phyloP scores from a whole-genome alignment of 2,888 invertebrate species.

The Calameuta pallipes region DNA sequence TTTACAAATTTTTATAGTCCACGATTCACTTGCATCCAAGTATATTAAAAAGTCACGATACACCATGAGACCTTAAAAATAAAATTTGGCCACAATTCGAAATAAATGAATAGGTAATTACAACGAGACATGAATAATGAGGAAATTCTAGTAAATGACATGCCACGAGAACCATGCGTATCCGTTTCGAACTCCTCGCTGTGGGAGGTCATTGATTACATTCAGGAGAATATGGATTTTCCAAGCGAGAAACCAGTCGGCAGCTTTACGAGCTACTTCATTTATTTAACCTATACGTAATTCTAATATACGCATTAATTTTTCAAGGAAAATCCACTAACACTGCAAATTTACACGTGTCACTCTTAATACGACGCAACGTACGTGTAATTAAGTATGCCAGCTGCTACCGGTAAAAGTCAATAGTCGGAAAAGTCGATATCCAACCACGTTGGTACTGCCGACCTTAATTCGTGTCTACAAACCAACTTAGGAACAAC shows the following conservation, averaged over 20 bases:
- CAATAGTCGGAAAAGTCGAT: not conserved
- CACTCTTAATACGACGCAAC: not conserved
- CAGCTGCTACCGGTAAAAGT: not conserved
- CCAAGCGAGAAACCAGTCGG: not conserved
- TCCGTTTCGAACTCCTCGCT: not conserved
- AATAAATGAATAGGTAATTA: not conserved
- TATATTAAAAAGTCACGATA: not conserved
- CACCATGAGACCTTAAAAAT: not conserved
- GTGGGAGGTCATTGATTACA: not conserved
- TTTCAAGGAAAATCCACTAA: not conserved
- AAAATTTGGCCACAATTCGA: not conserved
- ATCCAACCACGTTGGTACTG: not conserved
- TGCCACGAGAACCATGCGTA: not conserved
- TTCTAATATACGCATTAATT: not conserved
- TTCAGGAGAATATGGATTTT: not conserved
- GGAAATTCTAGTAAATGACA: not conserved
- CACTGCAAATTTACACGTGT: not conserved
- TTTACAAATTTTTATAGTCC: not conserved
- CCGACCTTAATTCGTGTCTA: not conserved
- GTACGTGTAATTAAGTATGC: not conserved
- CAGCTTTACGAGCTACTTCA: not conserved
- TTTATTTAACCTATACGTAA: not conserved
- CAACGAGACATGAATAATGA: not conserved
- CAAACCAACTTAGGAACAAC: not conserved
- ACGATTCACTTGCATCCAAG: not conserved